phyloP scores from a whole-genome alignment of 1,140 invertebrate species.

The Mya arenaria region DNA sequence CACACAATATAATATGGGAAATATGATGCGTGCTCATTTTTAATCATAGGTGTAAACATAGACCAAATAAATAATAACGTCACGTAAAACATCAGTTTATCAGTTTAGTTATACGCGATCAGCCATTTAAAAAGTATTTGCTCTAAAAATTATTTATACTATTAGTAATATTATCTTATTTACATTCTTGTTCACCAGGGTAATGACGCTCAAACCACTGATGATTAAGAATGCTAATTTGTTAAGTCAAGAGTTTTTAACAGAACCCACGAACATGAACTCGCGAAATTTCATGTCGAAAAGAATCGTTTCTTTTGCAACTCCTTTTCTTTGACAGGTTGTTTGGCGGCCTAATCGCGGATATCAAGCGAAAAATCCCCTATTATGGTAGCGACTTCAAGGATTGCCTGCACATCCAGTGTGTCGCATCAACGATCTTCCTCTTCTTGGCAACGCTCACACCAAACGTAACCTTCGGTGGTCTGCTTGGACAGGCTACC shows the following conservation, averaged over 20 bases:
- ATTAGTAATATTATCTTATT: too few species aligned
- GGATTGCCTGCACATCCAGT: slow-evolving; percentile 96
- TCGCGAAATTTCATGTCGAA: not conserved
- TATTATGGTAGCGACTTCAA: slow-evolving; percentile 87
- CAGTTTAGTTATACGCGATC: too few species aligned
- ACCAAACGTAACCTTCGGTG: slow-evolving; percentile 98
- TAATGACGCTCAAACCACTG: too few species aligned
- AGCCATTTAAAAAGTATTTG: too few species aligned
- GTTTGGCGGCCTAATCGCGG: slow-evolving; percentile 94
- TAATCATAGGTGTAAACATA: too few species aligned
- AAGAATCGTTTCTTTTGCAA: not conserved
- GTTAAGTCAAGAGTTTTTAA: not conserved
- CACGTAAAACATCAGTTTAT: too few species aligned
- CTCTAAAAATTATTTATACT: too few species aligned
- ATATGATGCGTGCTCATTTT: too few species aligned
- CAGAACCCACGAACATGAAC: not conserved
- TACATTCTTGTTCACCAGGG: too few species aligned
- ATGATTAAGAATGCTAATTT: not conserved
- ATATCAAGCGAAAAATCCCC: slow-evolving; percentile 95
- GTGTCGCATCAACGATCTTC: slow-evolving; percentile 97
- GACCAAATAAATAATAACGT: too few species aligned
- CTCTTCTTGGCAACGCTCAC: slow-evolving; percentile 99
- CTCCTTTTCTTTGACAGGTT: slow-evolving; percentile 81
- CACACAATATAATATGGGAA: too few species aligned
- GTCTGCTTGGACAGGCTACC: slow-evolving; percentile 96